Evolutionary conservation across 1,140 invertebrate species (phyloP).

Genomic region (Drosophila persimilis): DNA sequence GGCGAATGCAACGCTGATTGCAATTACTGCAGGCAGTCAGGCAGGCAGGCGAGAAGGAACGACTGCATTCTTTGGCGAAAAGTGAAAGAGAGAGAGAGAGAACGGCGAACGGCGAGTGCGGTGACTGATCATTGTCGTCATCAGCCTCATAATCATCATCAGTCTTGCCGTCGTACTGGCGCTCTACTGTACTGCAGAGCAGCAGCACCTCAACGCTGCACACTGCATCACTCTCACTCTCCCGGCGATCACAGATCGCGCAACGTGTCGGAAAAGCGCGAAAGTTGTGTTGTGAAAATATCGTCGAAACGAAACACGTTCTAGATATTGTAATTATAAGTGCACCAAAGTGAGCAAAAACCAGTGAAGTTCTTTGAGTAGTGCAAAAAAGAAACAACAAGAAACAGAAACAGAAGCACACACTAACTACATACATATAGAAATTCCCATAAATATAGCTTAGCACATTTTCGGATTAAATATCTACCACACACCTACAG

Average conservation of each 20-base stretch:
- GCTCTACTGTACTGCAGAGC: slow-evolving; percentile 67
- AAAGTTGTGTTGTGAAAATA: slow-evolving; percentile 40
- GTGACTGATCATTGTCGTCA: slow-evolving; percentile 32
- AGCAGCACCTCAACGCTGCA: slow-evolving; percentile 32
- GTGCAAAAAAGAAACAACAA: slow-evolving; percentile 40
- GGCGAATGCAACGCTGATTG: slow-evolving; percentile 77
- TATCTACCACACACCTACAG: slow-evolving; percentile 55
- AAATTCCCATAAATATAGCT: slow-evolving; percentile 39
- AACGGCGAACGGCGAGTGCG: slow-evolving; percentile 5
- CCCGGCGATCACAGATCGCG: slow-evolving; percentile 30
- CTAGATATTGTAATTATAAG: slow-evolving; percentile 38
- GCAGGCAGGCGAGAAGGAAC: slow-evolving; percentile 6
- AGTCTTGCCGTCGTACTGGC: too few relatives aligned
- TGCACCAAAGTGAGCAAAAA: slow-evolving; percentile 33
- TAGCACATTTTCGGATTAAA: slow-evolving; percentile 69
- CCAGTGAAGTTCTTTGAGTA: slow-evolving; percentile 47
- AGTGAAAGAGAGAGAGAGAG: slow-evolving; percentile 47
- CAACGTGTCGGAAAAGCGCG: slow-evolving; percentile 59
- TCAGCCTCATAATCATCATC: slow-evolving; percentile 21
- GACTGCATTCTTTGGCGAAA: slow-evolving; percentile 64
- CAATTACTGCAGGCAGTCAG: slow-evolving; percentile 62
- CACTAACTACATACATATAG: slow-evolving; percentile 29
- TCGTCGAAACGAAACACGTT: slow-evolving; percentile 12
- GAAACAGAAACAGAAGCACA: slow-evolving; percentile 26
- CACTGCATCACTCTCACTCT: slow-evolving; percentile 24